Percentiles rank a stretch among this genome's conserved stretches.
Conservation (phyloP, 2,888 invertebrate species). For the Heterodera filipjevi region DNA sequence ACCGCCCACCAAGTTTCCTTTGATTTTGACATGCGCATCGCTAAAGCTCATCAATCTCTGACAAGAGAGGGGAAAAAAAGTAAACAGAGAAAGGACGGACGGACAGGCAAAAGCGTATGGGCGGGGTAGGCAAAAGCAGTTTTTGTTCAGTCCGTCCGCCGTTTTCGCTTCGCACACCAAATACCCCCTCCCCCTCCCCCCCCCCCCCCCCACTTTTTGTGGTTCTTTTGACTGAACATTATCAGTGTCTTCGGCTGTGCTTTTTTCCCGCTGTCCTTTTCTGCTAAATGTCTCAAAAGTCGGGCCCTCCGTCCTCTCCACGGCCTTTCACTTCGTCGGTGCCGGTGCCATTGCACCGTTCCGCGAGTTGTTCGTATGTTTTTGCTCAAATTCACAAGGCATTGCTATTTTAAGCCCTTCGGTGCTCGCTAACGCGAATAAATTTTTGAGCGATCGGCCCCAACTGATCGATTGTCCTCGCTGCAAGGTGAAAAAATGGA, state of each 20-base stretch:
- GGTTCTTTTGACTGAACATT: background rate
- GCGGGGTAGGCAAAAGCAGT: too few relatives aligned
- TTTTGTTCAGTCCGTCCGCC: too few relatives aligned
- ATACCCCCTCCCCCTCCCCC: background rate
- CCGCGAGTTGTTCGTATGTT: slow-evolving; percentile 5
- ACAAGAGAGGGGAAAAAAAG: background rate
- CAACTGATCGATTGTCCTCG: slow-evolving; percentile 62
- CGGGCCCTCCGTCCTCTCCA: background rate
- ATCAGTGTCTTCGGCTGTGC: background rate
- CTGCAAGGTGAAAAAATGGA: slow-evolving; percentile 50
- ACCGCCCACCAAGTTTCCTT: background rate
- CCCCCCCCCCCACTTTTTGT: background rate
- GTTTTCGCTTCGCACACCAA: too few relatives aligned
- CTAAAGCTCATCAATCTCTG: background rate
- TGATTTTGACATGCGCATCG: slow-evolving; percentile 2
- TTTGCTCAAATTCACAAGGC: background rate
- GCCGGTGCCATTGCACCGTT: slow-evolving; percentile 9
- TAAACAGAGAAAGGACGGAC: background rate
- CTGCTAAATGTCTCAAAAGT: background rate
- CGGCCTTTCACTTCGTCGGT: slow-evolving; percentile 11
- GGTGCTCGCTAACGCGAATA: slow-evolving; percentile 63
- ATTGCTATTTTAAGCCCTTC: slow-evolving; percentile 47
- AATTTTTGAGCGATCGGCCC: slow-evolving; percentile 61
- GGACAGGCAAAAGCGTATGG: too few relatives aligned
- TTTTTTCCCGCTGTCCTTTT: background rate